These are phyloP conservation scores for Haemorhous mexicanus DNA, from an alignment of 2,113 vertebrate species.

Conservation along the genomic window DNA sequence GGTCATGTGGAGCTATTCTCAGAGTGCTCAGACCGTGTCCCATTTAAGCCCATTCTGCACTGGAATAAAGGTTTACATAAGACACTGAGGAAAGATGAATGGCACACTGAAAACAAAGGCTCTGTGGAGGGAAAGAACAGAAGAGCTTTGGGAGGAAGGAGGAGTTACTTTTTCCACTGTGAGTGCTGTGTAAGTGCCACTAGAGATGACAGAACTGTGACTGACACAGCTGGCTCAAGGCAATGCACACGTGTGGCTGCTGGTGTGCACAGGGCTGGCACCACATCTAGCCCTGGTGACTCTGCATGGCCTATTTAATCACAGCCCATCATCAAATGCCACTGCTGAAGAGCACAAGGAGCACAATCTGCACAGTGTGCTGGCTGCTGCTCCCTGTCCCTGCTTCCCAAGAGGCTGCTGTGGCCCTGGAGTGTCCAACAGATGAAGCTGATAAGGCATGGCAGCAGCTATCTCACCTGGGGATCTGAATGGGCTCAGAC, in stretches of 20 bases:
- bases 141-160: not conserved
- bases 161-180: not conserved
- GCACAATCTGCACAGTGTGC: not conserved
- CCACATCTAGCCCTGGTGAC: not conserved
- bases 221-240: not conserved
- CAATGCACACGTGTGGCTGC: not conserved
- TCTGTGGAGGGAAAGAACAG: not conserved
- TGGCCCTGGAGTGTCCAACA: not conserved
- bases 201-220: not conserved
- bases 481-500: not conserved
- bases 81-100: constrained; percentile 2
- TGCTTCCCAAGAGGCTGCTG: not conserved
- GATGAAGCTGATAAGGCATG: constrained; percentile 9
- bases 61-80: constrained; percentile 58
- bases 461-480: not conserved
- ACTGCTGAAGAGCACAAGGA: not conserved
- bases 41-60: constrained; percentile 38
- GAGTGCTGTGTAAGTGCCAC: not conserved
- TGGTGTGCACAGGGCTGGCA: not conserved
- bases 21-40: constrained; percentile 38
- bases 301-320: not conserved
- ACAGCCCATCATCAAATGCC: not conserved
- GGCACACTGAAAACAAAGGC: constrained; percentile 15
- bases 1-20: constrained; percentile 44
- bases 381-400: not conserved